These are phyloP conservation scores for Sarcophaga caerulescens DNA, from an alignment of 2,888 invertebrate genomes.

Conservation along the genomic window DNA sequence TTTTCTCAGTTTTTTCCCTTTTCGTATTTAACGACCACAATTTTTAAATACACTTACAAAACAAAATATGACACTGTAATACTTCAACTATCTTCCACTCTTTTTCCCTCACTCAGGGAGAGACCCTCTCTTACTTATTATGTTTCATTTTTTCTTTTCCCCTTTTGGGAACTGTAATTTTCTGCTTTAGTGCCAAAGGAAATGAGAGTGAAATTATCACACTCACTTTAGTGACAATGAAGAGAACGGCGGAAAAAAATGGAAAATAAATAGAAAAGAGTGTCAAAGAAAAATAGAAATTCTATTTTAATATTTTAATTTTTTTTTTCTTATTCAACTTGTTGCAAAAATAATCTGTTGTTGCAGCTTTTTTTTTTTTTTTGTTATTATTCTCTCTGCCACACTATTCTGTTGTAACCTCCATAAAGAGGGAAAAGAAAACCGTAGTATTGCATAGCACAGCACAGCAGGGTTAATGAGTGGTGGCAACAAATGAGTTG, in stretches of 20 bases:
- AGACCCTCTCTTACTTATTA: too few species aligned
- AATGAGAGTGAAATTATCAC: conserved; percentile 60
- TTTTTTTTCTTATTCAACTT: conserved; percentile 2
- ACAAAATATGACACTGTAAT: not conserved
- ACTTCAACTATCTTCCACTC: not conserved
- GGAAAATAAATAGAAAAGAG: not conserved
- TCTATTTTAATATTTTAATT: not conserved
- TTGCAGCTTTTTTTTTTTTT: not conserved
- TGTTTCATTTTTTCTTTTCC: too few species aligned
- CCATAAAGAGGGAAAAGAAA: not conserved
- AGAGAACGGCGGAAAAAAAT: not conserved
- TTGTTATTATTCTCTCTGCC: not conserved
- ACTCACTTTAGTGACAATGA: not conserved
- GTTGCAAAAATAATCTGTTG: conserved; percentile 7
- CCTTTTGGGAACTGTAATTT: conserved; percentile 50
- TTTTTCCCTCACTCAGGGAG: not conserved
- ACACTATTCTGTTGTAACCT: not conserved
- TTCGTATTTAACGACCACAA: conserved; percentile 1
- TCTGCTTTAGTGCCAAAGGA: conserved; percentile 62
- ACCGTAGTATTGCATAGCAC: not conserved
- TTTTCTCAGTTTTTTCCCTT: not conserved
- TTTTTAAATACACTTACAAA: not conserved
- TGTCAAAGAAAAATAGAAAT: not conserved
- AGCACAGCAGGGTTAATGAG: conserved; percentile 67
- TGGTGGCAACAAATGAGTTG: conserved; percentile 62